phyloP scores from a whole-genome alignment of 2,888 invertebrate species.

The Drosophila paranaensis region DNA sequence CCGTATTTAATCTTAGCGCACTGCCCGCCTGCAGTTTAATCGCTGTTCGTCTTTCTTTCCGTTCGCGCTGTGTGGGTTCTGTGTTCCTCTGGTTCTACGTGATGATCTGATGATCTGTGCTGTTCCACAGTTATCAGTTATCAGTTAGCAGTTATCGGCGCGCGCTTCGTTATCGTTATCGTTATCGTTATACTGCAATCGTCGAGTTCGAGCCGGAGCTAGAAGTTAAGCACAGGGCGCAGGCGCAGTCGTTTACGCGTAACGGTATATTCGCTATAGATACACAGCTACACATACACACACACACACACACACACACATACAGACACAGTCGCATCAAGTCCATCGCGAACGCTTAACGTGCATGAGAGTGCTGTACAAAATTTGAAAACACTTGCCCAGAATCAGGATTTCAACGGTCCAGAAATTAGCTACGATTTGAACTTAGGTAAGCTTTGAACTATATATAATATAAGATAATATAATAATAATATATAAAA shows the following conservation, averaged over 20 bases:
- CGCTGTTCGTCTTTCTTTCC: constrained; percentile 80
- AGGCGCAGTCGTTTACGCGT: constrained; percentile 21
- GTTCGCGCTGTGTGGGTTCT: constrained; percentile 73
- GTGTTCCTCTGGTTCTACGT: constrained; percentile 35
- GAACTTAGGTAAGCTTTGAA: constrained; percentile 44
- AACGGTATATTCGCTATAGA: constrained; percentile 13
- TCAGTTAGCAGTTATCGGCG: constrained; percentile 34
- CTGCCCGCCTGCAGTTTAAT: constrained; percentile 81
- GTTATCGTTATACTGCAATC: constrained; percentile 33
- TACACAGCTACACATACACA: neutral
- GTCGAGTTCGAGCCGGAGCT: constrained; percentile 16
- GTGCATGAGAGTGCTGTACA: constrained; percentile 33
- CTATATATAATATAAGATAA: no score
- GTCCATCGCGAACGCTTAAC: constrained; percentile 13
- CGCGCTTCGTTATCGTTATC: constrained; percentile 45
- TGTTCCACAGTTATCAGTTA: constrained; percentile 31
- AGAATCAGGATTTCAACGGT: constrained; percentile 28
- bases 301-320: neutral
- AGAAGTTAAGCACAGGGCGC: constrained; percentile 33
- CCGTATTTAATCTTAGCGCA: constrained; percentile 82
- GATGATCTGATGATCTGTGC: constrained; percentile 22
- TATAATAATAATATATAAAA: no score
- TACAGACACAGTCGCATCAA: constrained; percentile 4
- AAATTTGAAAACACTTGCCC: constrained; percentile 5
- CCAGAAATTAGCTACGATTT: constrained; percentile 20